Conservation (phyloP, 1,140 invertebrate species). For the Phenacoccus solenopsis region DNA sequence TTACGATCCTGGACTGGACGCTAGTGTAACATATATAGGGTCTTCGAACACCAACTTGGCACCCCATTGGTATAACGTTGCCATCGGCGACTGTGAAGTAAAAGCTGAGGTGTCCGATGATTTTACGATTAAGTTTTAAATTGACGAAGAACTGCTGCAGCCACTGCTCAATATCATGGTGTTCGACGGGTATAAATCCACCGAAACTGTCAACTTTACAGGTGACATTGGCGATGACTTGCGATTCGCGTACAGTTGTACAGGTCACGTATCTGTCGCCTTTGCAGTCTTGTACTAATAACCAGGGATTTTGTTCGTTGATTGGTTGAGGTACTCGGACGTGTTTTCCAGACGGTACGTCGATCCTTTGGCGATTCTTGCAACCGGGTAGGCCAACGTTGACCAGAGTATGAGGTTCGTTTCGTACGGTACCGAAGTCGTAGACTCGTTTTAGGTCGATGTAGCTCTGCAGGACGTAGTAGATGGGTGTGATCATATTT, state of each 20-base stretch:
- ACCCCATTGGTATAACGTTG: slow-evolving; percentile 45
- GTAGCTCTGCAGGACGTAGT: slow-evolving; percentile 46
- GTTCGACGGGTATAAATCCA: slow-evolving; percentile 51
- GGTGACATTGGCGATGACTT: slow-evolving; percentile 61
- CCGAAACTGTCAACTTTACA: slow-evolving; percentile 44
- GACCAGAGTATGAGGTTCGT: slow-evolving; percentile 53
- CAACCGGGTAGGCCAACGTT: slow-evolving; percentile 56
- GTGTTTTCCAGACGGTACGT: slow-evolving; percentile 46
- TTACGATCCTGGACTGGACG: slow-evolving; percentile 47
- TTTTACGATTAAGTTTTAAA: slow-evolving; percentile 38
- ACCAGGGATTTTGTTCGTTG: slow-evolving; percentile 52
- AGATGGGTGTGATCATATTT: slow-evolving; percentile 47
- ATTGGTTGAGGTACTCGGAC: slow-evolving; percentile 37
- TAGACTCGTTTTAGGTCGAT: slow-evolving; percentile 54
- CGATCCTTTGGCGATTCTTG: slow-evolving; percentile 49
- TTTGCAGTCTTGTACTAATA: slow-evolving; percentile 55
- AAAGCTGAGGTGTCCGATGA: slow-evolving; percentile 64
- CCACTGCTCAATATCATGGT: slow-evolving; percentile 54
- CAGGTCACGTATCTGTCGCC: slow-evolving; percentile 63
- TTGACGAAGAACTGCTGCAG: slow-evolving; percentile 52
- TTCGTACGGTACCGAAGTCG: slow-evolving; percentile 46
- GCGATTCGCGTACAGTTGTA: slow-evolving; percentile 60
- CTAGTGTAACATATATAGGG: slow-evolving; percentile 62
- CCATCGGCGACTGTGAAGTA: slow-evolving; percentile 40
- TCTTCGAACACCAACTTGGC: slow-evolving; percentile 56